Conservation (phyloP, 2,888 invertebrate species). For the Ferrisia virgata region DNA sequence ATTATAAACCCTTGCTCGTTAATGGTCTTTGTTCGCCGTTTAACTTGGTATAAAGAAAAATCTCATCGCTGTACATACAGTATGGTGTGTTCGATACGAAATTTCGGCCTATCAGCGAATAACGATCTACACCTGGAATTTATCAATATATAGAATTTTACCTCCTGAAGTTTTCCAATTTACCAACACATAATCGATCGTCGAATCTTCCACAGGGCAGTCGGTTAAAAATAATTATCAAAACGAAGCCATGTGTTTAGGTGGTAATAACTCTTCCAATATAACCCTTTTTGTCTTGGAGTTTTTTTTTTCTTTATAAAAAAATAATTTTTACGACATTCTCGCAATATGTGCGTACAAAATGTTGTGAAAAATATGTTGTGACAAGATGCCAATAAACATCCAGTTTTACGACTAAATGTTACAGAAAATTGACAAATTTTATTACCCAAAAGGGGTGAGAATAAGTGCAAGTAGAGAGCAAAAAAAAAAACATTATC, state of each 20-base stretch:
- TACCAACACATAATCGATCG: neutral
- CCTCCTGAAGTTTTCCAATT: slow-evolving; percentile 22
- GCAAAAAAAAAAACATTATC: slow-evolving; percentile 11
- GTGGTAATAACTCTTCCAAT: neutral
- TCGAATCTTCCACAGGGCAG: neutral
- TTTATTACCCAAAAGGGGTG: slow-evolving; percentile 34
- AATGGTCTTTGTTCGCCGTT: slow-evolving; percentile 3
- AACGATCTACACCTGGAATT: slow-evolving; percentile 17
- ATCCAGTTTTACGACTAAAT: slow-evolving; percentile 38
- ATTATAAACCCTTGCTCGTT: neutral
- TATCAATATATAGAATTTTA: neutral
- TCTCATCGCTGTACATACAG: neutral
- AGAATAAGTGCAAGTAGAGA: neutral
- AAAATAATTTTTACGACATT: slow-evolving; percentile 38
- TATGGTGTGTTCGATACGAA: neutral
- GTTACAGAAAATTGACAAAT: slow-evolving; percentile 43
- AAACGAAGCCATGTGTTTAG: slow-evolving; percentile 15
- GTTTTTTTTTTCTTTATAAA: neutral
- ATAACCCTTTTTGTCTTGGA: neutral
- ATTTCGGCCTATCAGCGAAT: neutral
- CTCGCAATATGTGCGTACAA: slow-evolving; percentile 33
- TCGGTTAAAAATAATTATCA: slow-evolving; percentile 13
- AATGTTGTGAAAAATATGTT: slow-evolving; percentile 36
- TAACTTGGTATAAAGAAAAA: neutral
- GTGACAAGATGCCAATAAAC: slow-evolving; percentile 41